Evolutionary conservation across 2,888 invertebrate genomes (phyloP).

Genomic region (Euzophera pinguis): DNA sequence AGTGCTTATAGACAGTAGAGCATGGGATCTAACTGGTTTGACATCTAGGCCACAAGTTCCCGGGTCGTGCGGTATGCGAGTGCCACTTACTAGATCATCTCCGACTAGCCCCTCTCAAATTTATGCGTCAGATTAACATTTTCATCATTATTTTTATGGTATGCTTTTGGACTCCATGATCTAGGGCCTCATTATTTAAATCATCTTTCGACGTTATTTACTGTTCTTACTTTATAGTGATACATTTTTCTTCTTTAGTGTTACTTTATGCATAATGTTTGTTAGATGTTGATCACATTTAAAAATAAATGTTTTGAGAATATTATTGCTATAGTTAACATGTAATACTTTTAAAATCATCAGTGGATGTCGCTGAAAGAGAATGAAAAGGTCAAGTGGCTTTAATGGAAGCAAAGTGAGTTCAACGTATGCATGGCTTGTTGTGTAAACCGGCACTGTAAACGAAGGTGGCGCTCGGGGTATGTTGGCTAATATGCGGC

Average conservation of each 20-base stretch:
- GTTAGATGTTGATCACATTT: background rate
- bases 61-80: slow-evolving; percentile 13
- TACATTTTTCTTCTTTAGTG: background rate
- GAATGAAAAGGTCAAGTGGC: background rate
- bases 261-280: background rate
- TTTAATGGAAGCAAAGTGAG: slow-evolving; percentile 3
- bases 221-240: slow-evolving; percentile 1
- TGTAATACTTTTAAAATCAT: background rate
- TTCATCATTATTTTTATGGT: slow-evolving; percentile 11
- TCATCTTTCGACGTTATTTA: slow-evolving; percentile 5
- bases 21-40: slow-evolving; percentile 24
- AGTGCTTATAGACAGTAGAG: slow-evolving; percentile 18
- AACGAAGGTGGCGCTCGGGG: slow-evolving; percentile 18
- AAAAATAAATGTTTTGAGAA: too few relatives aligned
- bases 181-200: slow-evolving; percentile 10
- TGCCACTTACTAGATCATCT: slow-evolving; percentile 9
- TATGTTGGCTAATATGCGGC: slow-evolving; percentile 24
- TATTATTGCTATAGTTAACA: background rate
- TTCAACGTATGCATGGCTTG: slow-evolving; percentile 9
- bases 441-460: slow-evolving; percentile 17
- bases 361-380: background rate
- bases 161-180: slow-evolving; percentile 2
- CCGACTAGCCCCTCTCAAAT: slow-evolving; percentile 6
- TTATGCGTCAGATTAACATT: slow-evolving; percentile 10
- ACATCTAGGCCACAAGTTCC: slow-evolving; percentile 26